These are phyloP conservation scores for Leptothorax acervorum DNA, from an alignment of 2,888 invertebrate genomes.

Conservation along the genomic window DNA sequence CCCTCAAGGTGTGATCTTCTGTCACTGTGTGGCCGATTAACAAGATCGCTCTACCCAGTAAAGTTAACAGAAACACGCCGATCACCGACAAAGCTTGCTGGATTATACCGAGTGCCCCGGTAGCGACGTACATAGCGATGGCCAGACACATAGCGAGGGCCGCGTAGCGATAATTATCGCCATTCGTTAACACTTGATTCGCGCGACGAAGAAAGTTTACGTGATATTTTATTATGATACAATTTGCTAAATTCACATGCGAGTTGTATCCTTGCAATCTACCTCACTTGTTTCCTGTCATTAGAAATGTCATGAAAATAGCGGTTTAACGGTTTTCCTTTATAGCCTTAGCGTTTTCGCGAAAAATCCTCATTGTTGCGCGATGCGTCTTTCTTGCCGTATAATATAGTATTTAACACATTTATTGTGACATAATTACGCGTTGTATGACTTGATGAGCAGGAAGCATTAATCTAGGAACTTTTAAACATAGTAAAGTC, in stretches of 20 bases:
- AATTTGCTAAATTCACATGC: constrained; percentile 7
- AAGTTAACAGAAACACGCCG: constrained; percentile 36
- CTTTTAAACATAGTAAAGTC: not conserved
- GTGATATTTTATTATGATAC: not conserved
- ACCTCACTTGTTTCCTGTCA: not conserved
- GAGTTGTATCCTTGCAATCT: not conserved
- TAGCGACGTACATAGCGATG: constrained; percentile 18
- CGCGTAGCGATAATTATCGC: constrained; percentile 28
- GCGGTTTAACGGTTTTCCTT: not conserved
- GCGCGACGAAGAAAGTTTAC: not conserved
- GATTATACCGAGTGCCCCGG: constrained; percentile 26
- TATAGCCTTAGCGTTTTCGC: not conserved
- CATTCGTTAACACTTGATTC: constrained; percentile 18
- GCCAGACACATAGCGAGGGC: constrained; percentile 29
- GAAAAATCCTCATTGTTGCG: not conserved
- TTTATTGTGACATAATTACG: not conserved
- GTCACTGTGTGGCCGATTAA: not conserved
- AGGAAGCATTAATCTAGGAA: not conserved
- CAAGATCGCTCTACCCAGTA: constrained; percentile 15
- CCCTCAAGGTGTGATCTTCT: not conserved
- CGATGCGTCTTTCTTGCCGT: not conserved
- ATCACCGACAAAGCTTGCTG: constrained; percentile 10
- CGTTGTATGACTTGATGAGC: not conserved
- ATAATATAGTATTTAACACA: not conserved
- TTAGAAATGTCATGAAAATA: not conserved